phyloP scores from a whole-genome alignment of 2,888 invertebrate species.

The Coecobrya sp. region DNA sequence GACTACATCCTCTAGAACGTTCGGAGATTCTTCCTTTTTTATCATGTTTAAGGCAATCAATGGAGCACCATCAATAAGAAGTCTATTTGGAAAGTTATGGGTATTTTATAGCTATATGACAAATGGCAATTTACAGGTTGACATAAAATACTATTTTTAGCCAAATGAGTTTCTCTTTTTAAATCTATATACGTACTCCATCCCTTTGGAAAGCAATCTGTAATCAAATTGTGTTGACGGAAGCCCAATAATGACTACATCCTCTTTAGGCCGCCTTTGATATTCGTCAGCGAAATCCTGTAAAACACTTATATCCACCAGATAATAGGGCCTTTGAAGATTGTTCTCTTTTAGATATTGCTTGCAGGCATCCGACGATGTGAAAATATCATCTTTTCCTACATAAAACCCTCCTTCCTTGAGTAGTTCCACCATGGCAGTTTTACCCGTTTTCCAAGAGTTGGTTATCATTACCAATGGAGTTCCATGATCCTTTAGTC shows the following conservation, averaged over 20 bases:
- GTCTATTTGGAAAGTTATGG: too few relatives aligned
- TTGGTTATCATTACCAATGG: conserved; percentile 48
- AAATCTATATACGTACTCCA: conserved; percentile 45
- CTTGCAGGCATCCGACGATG: conserved; percentile 77
- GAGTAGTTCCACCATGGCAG: conserved; percentile 20
- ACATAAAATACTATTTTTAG: too few relatives aligned
- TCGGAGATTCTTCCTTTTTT: conserved; percentile 21
- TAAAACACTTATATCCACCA: conserved; percentile 53
- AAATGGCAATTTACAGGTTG: too few relatives aligned
- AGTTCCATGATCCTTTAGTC: conserved; percentile 33
- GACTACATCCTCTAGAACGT: conserved; percentile 65
- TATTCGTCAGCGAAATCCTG: conserved; percentile 73
- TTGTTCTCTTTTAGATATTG: conserved; percentile 53
- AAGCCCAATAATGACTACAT: conserved; percentile 74
- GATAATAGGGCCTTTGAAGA: conserved; percentile 62
- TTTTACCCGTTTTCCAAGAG: conserved; percentile 65
- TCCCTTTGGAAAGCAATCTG: conserved; percentile 71
- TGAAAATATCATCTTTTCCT: conserved; percentile 63
- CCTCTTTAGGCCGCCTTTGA: conserved; percentile 19
- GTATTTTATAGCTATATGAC: too few relatives aligned
- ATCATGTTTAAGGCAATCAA: conserved; percentile 62
- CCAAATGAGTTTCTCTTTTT: too few relatives aligned
- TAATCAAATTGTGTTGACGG: conserved; percentile 77
- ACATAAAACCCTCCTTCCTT: conserved; percentile 41
- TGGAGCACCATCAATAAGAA: conserved; percentile 65